Evolutionary conservation across 1,140 invertebrate genomes (phyloP).

Genomic region (Zaprionus ornatus): DNA sequence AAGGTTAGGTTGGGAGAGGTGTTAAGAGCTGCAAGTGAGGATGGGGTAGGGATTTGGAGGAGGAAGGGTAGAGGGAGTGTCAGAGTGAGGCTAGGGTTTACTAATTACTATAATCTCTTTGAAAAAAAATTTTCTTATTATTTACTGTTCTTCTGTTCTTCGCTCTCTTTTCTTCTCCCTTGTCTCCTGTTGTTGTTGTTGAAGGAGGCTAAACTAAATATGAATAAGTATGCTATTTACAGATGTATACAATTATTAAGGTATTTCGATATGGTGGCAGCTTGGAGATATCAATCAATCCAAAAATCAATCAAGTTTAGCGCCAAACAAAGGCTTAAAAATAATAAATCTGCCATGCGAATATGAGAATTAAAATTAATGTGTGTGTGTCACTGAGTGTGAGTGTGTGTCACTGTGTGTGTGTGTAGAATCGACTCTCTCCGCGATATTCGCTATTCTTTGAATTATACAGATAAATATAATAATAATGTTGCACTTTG

Average conservation of each 20-base stretch:
- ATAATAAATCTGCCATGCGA: slow-evolving; percentile 13
- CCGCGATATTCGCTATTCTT: slow-evolving; percentile 17
- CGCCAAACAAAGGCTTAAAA: slow-evolving; percentile 8
- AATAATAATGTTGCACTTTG: slow-evolving; percentile 72
- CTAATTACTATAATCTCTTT: slow-evolving; percentile 29
- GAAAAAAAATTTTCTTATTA: slow-evolving; percentile 23
- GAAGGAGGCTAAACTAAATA: slow-evolving; percentile 41
- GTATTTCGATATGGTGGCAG: slow-evolving; percentile 49
- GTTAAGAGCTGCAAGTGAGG: neutral
- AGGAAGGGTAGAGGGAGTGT: neutral
- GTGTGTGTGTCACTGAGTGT: slow-evolving; percentile 6
- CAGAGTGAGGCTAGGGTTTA: neutral
- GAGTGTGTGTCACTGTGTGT: neutral
- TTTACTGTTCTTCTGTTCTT: slow-evolving; percentile 14
- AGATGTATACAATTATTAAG: slow-evolving; percentile 40
- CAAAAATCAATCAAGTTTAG: neutral
- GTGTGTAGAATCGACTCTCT: neutral
- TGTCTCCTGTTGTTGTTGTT: slow-evolving; percentile 11
- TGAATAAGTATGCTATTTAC: slow-evolving; percentile 43
- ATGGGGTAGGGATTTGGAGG: neutral
- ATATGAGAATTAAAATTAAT: slow-evolving; percentile 6
- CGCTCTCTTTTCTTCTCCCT: neutral
- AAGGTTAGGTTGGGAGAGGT: neutral
- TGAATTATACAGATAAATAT: slow-evolving; percentile 37
- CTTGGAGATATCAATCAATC: slow-evolving; percentile 41